These are phyloP conservation scores for Aricia artaxerxes DNA, from an alignment of 2,888 invertebrate species.

Conservation along the genomic window DNA sequence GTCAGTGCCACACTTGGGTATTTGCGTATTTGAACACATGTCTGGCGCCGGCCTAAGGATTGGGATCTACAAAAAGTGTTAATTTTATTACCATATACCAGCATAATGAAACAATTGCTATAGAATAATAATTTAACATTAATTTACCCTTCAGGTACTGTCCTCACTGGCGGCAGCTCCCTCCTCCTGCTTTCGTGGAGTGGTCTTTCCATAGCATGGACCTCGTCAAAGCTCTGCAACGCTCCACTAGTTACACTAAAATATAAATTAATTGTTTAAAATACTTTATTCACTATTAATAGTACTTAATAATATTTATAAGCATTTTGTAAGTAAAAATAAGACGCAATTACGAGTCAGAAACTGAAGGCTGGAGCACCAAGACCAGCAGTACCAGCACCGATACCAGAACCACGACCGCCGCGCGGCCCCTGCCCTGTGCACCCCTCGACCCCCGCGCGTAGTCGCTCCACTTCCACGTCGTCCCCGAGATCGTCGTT, in stretches of 20 bases:
- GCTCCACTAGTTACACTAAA: too few species aligned
- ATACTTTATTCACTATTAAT: background rate
- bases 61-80: conserved; percentile 4
- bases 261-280: background rate
- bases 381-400: conserved; percentile 4
- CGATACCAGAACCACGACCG: background rate
- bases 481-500: too few species aligned
- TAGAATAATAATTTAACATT: conserved; percentile 30
- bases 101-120: conserved; percentile 22
- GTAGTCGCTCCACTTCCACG: too few species aligned
- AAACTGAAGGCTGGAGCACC: conserved; percentile 21
- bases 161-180: too few species aligned
- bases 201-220: too few species aligned
- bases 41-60: too few species aligned
- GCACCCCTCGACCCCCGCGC: background rate
- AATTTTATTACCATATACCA: conserved; percentile 28
- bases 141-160: conserved; percentile 12
- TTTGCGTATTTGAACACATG: too few species aligned
- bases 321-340: too few species aligned
- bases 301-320: background rate
- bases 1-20: too few species aligned
- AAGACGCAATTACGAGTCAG: conserved; percentile 24
- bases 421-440: conserved; percentile 1
- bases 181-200: too few species aligned
- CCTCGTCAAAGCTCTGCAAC: too few species aligned